Conservation (phyloP, 2,888 invertebrate genomes). For the Cryptus viduatorius region DNA sequence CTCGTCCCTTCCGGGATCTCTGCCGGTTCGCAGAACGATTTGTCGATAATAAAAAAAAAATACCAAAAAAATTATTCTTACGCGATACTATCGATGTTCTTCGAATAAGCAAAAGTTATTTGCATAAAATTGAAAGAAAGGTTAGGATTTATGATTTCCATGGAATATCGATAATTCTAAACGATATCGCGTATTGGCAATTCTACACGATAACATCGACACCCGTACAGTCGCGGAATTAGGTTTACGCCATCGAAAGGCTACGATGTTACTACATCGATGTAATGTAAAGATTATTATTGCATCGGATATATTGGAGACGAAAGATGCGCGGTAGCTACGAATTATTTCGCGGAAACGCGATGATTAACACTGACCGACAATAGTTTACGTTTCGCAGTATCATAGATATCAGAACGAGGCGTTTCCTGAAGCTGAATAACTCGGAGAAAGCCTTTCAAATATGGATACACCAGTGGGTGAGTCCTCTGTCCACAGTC, state of each 20-base stretch:
- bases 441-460: neutral
- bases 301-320: slow-evolving; percentile 17
- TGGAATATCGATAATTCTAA: slow-evolving; percentile 40
- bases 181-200: slow-evolving; percentile 10
- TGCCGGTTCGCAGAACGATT: slow-evolving; percentile 36
- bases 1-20: neutral
- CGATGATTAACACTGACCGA: slow-evolving; percentile 37
- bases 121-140: slow-evolving; percentile 45
- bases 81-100: slow-evolving; percentile 20
- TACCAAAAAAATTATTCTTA: neutral
- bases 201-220: slow-evolving; percentile 14
- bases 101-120: slow-evolving; percentile 26
- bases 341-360: slow-evolving; percentile 45
- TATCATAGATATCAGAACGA: neutral
- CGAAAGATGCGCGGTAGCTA: slow-evolving; percentile 41
- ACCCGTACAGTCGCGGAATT: neutral
- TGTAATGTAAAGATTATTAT: neutral
- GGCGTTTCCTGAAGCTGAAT: neutral
- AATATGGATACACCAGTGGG: slow-evolving; percentile 33
- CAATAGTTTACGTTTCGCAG: neutral
- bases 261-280: slow-evolving; percentile 36
- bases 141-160: slow-evolving; percentile 27
- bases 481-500: slow-evolving; percentile 32
- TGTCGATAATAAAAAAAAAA: slow-evolving; percentile 15
- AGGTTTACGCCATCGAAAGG: slow-evolving; percentile 10